Conservation (phyloP, 2,113 vertebrate genomes). For the Herpetotheres cachinnans region DNA sequence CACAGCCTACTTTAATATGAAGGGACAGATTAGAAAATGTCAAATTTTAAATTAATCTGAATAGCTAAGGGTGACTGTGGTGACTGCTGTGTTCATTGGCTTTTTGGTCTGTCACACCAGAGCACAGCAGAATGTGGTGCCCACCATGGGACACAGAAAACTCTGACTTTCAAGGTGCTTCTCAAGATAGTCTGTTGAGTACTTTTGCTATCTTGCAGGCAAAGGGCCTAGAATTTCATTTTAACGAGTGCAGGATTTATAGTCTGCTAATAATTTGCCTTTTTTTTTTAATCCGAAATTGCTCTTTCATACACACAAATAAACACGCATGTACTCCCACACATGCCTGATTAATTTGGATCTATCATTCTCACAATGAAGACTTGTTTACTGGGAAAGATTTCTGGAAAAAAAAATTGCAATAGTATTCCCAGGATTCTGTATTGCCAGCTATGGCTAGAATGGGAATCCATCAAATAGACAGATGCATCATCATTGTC, state of each 20-base stretch:
- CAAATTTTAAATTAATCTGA: neutral
- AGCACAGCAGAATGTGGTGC: neutral
- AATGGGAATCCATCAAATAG: neutral
- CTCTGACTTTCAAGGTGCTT: neutral
- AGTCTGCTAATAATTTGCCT: neutral
- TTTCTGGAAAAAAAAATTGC: neutral
- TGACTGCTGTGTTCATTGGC: neutral
- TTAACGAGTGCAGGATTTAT: neutral
- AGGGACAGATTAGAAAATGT: neutral
- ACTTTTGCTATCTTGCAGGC: neutral
- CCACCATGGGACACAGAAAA: neutral
- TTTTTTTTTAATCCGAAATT: neutral
- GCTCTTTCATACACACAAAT: neutral
- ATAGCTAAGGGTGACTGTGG: neutral
- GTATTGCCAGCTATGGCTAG: neutral
- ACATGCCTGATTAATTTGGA: neutral
- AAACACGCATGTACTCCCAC: neutral
- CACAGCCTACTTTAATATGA: neutral
- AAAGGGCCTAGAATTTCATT: neutral
- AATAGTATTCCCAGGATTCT: neutral
- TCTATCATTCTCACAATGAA: neutral
- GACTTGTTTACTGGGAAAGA: neutral
- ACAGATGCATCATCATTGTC: constrained; percentile 18
- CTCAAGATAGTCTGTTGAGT: neutral
- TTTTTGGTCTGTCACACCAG: neutral